Evolutionary conservation across 2,113 vertebrate species (phyloP).

Genomic region (Labeo rohita): DNA sequence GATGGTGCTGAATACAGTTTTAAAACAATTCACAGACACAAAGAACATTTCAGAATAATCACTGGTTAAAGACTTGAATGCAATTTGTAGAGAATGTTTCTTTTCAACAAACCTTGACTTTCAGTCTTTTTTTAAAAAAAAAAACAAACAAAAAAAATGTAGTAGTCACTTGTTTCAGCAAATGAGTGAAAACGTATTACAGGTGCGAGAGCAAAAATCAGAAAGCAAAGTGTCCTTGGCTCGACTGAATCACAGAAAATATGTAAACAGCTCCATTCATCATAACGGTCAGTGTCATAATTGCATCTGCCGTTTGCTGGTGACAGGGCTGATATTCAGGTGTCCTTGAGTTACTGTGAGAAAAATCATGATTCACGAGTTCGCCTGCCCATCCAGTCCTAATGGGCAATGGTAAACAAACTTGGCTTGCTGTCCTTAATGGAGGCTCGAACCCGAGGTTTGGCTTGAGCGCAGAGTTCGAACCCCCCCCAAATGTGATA

Average conservation of each 20-base stretch:
- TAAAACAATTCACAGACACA: background rate
- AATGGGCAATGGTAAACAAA: no score
- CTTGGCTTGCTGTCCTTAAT: no score
- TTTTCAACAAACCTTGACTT: background rate
- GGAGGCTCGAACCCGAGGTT: no score
- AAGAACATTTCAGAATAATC: background rate
- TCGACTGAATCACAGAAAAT: background rate
- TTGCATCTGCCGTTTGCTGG: background rate
- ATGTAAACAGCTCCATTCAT: conserved; percentile 35
- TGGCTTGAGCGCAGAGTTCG: no score
- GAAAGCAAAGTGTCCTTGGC: conserved; percentile 17
- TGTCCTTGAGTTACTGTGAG: background rate
- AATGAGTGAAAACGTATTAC: background rate
- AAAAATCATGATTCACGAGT: background rate
- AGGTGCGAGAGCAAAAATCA: background rate
- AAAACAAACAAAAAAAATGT: background rate
- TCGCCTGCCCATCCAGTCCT: no score
- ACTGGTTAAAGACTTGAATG: background rate
- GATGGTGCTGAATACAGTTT: background rate
- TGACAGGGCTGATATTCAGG: conserved; percentile 9
- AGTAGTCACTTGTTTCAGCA: background rate
- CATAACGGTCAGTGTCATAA: conserved; percentile 8
- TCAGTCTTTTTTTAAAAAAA: background rate
- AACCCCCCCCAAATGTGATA: no score
- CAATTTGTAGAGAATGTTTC: background rate